Conservation (phyloP, 2,113 vertebrate genomes). For the Leuciscus idus region DNA sequence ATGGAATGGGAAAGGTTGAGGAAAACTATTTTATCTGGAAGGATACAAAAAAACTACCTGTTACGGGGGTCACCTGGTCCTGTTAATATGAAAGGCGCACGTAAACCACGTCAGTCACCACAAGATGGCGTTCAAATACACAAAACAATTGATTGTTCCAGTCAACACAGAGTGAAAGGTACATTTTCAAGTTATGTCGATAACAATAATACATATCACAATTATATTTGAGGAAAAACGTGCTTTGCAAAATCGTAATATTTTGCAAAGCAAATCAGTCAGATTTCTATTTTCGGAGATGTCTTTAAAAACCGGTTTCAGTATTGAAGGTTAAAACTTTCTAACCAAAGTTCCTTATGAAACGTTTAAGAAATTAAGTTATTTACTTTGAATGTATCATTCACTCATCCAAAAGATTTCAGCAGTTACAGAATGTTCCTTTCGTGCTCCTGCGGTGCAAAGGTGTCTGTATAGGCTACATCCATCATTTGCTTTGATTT, state of each 20-base stretch:
- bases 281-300: not conserved
- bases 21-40: constrained; percentile 46
- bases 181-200: not conserved
- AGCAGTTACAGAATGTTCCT: not conserved
- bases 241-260: too few relatives aligned
- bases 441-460: constrained; percentile 20
- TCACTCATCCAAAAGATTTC: not conserved
- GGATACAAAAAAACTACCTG: not conserved
- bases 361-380: not conserved
- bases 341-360: not conserved
- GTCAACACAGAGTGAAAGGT: not conserved
- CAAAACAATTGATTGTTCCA: not conserved
- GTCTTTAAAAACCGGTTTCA: not conserved
- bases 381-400: not conserved
- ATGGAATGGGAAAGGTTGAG: not conserved
- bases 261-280: too few relatives aligned
- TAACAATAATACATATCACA: not conserved
- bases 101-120: not conserved
- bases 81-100: not conserved
- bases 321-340: not conserved
- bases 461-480: constrained; percentile 35
- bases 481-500: constrained; percentile 60
- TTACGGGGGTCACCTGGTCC: not conserved
- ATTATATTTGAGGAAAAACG: not conserved
- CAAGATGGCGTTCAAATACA: constrained; percentile 46